These are phyloP conservation scores for Acanthoscelides obtectus DNA, from an alignment of 2,888 invertebrate species.

Conservation along the genomic window DNA sequence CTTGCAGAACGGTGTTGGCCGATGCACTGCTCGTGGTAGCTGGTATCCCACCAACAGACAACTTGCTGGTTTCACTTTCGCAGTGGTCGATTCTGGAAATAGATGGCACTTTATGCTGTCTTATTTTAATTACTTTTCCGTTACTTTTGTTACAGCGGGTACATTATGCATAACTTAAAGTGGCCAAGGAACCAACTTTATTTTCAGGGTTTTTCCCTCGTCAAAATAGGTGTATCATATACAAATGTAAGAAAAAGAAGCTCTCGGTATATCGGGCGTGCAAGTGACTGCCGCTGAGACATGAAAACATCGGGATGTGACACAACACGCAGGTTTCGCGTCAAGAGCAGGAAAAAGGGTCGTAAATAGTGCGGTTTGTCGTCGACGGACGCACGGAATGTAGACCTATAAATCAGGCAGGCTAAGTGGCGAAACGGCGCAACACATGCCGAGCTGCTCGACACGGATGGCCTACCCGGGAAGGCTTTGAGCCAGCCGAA, in stretches of 20 bases:
- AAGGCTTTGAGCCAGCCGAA: neutral
- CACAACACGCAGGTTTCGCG: neutral
- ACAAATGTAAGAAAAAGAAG: neutral
- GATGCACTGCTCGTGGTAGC: no score
- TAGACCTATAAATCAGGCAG: slow-evolving; percentile 1
- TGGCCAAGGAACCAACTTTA: no score
- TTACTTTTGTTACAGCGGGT: no score
- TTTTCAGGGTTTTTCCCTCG: no score
- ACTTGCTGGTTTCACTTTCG: no score
- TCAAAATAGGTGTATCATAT: no score
- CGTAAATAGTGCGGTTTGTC: neutral
- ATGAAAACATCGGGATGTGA: neutral
- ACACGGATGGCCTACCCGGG: neutral
- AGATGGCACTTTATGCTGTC: no score
- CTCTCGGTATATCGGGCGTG: neutral
- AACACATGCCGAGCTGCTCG: neutral
- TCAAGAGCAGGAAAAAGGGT: neutral
- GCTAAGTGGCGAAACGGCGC: neutral
- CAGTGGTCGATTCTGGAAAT: no score
- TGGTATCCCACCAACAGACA: no score
- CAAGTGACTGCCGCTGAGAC: neutral
- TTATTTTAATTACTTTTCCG: no score
- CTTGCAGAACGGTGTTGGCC: no score
- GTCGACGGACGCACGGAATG: neutral
- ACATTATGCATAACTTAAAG: no score